Base-by-base conservation (phyloP, 1,140 invertebrate genomes). In the Idris sp. region DNA sequence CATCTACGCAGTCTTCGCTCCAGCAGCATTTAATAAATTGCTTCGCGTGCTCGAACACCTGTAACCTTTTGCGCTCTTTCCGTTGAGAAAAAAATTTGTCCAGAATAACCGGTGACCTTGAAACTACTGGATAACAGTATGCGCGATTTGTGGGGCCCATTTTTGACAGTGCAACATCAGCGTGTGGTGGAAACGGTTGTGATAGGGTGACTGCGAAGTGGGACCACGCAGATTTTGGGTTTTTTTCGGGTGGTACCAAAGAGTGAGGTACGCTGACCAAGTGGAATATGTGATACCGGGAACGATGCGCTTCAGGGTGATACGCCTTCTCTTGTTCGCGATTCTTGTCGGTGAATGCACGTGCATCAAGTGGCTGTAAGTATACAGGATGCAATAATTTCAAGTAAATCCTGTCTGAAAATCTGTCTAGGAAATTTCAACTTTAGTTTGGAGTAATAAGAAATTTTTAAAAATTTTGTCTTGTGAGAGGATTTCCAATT, bases 281-380 rank as follows among this genome's bases (percentile, higher is more conserved):
- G 43, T 68, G 67, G 64, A 81, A 59, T 74, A 80, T 82, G 80
- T 79, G 76, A 81, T 77, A 74, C 51, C 51, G 30, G 46, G 14
- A 76, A 86, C 76, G 72, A 86, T 86, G 83, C 59, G 76, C 74
- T 64, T 38, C 38, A 69, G 71, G 76, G 41, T 67, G 73, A 49
- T 61, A 73, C 58, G 74, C 62, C 56, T 84, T 49, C 46, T 85
- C 25, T 54, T 87, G 18, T 49, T 87, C 15, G 69, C 83, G 28
- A 53, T 81, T 56, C 33, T 83, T 36, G 59, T 81, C 5, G 77
- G 82, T 46, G 80, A 76, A 58, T 84, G 79, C 67, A 71, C 75
- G 68, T 86, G 85, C 80, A 88, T 88, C 73, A 87, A 88, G 81
- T 88, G 86, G 86, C 79, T 87, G 86, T 87, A 76, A 88, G 85